A percentile compares a stretch with the other conserved stretches of the same genome.
Evolutionary conservation across 2,113 vertebrate genomes (phyloP).

Genomic region (Phalacrocorax carbo): DNA sequence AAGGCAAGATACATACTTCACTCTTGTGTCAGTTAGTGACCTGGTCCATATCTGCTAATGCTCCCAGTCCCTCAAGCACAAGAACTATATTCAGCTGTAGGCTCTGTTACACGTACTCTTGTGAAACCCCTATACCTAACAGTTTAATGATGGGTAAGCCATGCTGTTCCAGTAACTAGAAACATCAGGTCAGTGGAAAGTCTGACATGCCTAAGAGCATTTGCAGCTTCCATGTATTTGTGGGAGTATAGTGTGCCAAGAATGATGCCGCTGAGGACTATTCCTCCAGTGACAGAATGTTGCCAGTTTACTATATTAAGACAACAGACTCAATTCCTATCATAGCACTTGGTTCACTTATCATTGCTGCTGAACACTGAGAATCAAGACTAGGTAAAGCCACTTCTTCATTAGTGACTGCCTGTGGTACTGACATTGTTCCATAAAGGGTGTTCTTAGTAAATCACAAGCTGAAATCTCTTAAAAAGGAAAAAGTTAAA

Average conservation of each 20-base stretch:
- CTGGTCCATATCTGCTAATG: rapidly evolving
- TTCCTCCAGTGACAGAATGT: constrained; percentile 53
- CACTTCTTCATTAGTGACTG: neutral
- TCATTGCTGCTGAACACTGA: neutral
- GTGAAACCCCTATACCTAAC: neutral
- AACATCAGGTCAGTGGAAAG: constrained; percentile 68
- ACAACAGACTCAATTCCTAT: neutral
- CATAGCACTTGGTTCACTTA: neutral
- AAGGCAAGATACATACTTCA: neutral
- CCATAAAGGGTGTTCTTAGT: neutral
- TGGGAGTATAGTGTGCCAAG: constrained; percentile 47
- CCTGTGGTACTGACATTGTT: neutral
- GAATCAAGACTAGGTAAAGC: neutral
- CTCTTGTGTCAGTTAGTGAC: neutral
- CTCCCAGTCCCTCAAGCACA: neutral
- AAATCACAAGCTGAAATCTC: neutral
- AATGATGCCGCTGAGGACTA: constrained; percentile 14
- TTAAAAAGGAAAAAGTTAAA: neutral
- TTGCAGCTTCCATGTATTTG: neutral
- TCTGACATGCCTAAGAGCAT: constrained; percentile 53
- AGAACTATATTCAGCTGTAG: neutral
- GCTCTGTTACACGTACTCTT: neutral
- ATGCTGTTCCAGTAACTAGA: constrained; percentile 62
- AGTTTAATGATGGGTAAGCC: constrained; percentile 66
- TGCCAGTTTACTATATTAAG: constrained; percentile 67